Evolutionary conservation across 2,113 vertebrate genomes (phyloP), one percentile per base, ranked within the genome.

Genomic region (Embiotoca jacksoni): DNA sequence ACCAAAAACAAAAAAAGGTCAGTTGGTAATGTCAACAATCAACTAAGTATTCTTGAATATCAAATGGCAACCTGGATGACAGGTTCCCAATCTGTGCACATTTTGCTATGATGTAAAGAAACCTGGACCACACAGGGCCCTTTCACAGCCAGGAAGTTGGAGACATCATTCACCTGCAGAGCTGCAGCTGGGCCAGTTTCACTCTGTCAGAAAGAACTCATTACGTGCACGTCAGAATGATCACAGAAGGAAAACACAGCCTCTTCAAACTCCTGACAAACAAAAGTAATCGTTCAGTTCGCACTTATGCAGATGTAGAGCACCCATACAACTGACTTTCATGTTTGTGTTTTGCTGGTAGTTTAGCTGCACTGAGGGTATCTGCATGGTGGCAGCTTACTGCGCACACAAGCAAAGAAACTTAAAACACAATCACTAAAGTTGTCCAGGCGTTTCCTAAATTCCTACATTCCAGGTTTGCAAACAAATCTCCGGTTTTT

Each of bases 81-180:
- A 92, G 88, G 63, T 78, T 82, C 47, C 66, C 57, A 58, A 78
- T 82, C 69, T 16, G 80, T 1, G 62, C 82, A 83, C 81, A 59
- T 88, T 88, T 81, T 74, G 58, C 49, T 71, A 37, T 91, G 91
- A 92, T 91, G 91, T 92, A 88, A 89, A 91, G 90, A 92, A 92
- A 92, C 88, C 16, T 1, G 80, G 91, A 91, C 91, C 91, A 93
- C 91, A 93, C 91, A 93, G 89, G 68, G 72, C 84, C 87, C 89
- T 89, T 93, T 93, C 90, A 93, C 79, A 41, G 81, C 53, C 85
- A 90, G 88, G 89, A 89, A 90, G 88, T 65, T 31, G 64, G 49
- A 76, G 86, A 92, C 88, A 82, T 79, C 76, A 59, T 81, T 92
- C 91, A 93, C 87, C 86, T 92, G 92, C 81, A 10, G 60, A 49